Percentiles rank a stretch among this genome's conserved stretches.
Conservation (phyloP, 2,888 invertebrate species). For the Latrodectus hesperus region DNA sequence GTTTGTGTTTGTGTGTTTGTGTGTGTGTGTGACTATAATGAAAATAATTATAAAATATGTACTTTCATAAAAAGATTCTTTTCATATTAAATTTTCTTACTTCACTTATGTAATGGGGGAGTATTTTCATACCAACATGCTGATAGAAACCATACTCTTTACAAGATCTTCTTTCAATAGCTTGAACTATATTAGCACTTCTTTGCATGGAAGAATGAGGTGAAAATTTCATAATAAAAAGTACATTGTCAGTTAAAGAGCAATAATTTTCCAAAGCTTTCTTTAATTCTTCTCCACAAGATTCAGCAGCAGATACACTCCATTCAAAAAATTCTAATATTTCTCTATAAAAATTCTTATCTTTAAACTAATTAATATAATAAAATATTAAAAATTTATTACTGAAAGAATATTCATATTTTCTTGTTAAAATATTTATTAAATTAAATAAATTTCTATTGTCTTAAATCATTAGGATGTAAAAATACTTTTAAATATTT, state of each 20-base stretch:
- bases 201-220: constrained; percentile 9
- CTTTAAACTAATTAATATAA: neutral
- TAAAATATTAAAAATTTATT: neutral
- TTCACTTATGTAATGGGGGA: constrained; percentile 31
- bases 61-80: too few relatives aligned
- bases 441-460: neutral
- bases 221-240: constrained; percentile 33
- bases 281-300: constrained; percentile 8
- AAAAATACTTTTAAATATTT: too few relatives aligned
- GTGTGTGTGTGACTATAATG: too few relatives aligned
- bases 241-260: constrained; percentile 49
- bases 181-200: constrained; percentile 26
- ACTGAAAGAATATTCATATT: neutral
- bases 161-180: constrained; percentile 48
- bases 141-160: constrained; percentile 49
- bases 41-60: too few relatives aligned
- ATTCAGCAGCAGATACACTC: constrained; percentile 54
- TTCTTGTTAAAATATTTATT: neutral
- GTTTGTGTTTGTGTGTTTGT: too few relatives aligned
- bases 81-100: constrained; percentile 10
- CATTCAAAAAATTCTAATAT: constrained; percentile 50
- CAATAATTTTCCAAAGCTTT: constrained; percentile 46
- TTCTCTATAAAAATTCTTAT: constrained; percentile 25
- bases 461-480: too few relatives aligned
- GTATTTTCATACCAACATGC: constrained; percentile 52